Percentiles rank a stretch among this genome's conserved stretches.
phyloP scores from a whole-genome alignment of 1,140 invertebrate genomes.

The Ceratosolen solmsi region DNA sequence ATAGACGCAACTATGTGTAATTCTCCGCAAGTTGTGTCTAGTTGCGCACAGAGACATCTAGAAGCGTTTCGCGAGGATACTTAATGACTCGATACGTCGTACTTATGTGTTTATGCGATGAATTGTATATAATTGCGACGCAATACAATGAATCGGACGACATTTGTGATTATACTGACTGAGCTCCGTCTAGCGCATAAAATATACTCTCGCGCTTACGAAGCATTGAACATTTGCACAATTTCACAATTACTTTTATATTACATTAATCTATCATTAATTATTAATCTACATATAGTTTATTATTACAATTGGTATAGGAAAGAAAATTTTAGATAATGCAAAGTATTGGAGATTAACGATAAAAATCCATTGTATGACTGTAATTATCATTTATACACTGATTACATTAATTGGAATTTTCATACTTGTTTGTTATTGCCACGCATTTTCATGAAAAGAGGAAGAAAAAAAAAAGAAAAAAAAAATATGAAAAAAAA shows the following conservation, averaged over 20 bases:
- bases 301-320: too few relatives aligned
- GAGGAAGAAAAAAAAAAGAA: too few relatives aligned
- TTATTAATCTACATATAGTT: too few relatives aligned
- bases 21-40: background rate
- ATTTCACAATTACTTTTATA: too few relatives aligned
- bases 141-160: background rate
- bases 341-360: too few relatives aligned
- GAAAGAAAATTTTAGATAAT: too few relatives aligned
- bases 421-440: background rate
- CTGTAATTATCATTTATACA: background rate
- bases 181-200: too few relatives aligned
- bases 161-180: background rate
- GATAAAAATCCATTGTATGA: background rate
- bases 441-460: background rate
- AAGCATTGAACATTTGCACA: too few relatives aligned
- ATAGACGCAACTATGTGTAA: background rate
- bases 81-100: background rate
- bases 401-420: background rate
- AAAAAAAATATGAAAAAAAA: too few relatives aligned
- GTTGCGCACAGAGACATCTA: background rate
- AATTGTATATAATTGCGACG: conserved; percentile 9
- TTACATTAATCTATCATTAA: too few relatives aligned
- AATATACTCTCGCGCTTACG: background rate
- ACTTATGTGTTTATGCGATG: background rate
- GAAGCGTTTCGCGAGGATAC: background rate